Percentiles rank a stretch among this genome's conserved stretches.
Evolutionary conservation across 2,888 invertebrate genomes (phyloP).

Genomic region (Leptopilina myrica): DNA sequence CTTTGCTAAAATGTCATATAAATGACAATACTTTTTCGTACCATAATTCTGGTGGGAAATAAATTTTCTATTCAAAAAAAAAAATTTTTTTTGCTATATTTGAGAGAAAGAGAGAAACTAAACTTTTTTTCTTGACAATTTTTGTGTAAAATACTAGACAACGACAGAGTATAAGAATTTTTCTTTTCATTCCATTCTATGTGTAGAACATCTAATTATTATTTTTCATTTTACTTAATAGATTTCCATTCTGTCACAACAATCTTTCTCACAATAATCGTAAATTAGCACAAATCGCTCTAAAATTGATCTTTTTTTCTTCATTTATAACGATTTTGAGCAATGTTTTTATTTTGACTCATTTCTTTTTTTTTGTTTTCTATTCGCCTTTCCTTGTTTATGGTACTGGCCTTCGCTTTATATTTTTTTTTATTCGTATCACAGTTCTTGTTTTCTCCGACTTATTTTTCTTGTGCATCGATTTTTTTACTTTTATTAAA

Average conservation of each 20-base stretch:
- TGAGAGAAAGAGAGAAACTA: not conserved
- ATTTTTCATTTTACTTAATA: slow-evolving; percentile 27
- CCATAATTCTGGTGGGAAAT: too few species aligned
- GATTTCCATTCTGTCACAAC: not conserved
- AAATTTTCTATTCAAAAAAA: too few species aligned
- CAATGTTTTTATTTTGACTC: slow-evolving; percentile 46
- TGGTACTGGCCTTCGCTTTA: slow-evolving; percentile 67
- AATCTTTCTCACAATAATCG: not conserved
- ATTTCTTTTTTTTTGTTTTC: slow-evolving; percentile 27
- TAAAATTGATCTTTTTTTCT: not conserved
- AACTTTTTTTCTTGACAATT: not conserved
- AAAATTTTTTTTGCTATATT: too few species aligned
- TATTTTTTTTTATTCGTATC: slow-evolving; percentile 58
- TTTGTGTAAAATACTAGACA: slow-evolving; percentile 28
- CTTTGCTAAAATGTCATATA: too few species aligned
- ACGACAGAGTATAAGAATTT: slow-evolving; percentile 50
- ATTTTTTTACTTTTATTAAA: not conserved
- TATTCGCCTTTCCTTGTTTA: slow-evolving; percentile 51
- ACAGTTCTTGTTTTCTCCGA: slow-evolving; percentile 59
- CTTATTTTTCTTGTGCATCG: not conserved
- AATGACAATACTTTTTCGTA: too few species aligned
- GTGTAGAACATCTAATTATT: slow-evolving; percentile 59
- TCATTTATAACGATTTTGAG: slow-evolving; percentile 43
- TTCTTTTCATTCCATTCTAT: slow-evolving; percentile 53
- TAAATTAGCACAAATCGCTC: slow-evolving; percentile 1